Conservation (phyloP, 1,140 invertebrate genomes). For the Mercenaria mercenaria region DNA sequence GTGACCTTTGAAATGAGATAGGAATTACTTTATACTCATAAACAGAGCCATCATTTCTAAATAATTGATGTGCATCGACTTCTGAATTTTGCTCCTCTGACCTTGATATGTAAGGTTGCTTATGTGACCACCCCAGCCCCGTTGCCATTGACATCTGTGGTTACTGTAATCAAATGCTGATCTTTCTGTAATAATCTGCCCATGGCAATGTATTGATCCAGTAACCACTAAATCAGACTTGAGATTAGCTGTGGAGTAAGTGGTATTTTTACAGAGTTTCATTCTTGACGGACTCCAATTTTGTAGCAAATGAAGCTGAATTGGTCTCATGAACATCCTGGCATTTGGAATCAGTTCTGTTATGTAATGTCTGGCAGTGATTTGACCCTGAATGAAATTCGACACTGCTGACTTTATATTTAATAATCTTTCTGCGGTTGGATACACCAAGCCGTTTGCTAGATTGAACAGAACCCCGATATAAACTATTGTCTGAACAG, state of each 20-base stretch:
- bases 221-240: constrained; percentile 25
- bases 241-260: neutral
- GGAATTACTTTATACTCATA: constrained; percentile 50
- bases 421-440: constrained; percentile 17
- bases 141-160: constrained; percentile 23
- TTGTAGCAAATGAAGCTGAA: no score
- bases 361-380: constrained; percentile 17
- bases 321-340: constrained; percentile 49
- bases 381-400: neutral
- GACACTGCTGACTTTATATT: neutral
- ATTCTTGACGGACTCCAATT: constrained; percentile 31
- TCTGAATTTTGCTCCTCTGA: neutral
- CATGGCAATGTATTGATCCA: constrained; percentile 41
- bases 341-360: constrained; percentile 45
- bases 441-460: neutral
- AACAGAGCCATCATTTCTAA: constrained; percentile 64
- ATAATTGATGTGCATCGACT: constrained; percentile 52
- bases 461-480: constrained; percentile 23
- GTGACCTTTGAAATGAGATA: neutral
- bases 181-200: constrained; percentile 25
- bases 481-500: constrained; percentile 8
- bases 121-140: constrained; percentile 35
- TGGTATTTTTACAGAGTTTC: constrained; percentile 18
- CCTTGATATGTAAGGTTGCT: constrained; percentile 34
- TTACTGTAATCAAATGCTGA: neutral